These are phyloP conservation scores for Bryconaethiops microstoma DNA, from an alignment of 2,797 vertebrate genomes.

Conservation along the genomic window DNA sequence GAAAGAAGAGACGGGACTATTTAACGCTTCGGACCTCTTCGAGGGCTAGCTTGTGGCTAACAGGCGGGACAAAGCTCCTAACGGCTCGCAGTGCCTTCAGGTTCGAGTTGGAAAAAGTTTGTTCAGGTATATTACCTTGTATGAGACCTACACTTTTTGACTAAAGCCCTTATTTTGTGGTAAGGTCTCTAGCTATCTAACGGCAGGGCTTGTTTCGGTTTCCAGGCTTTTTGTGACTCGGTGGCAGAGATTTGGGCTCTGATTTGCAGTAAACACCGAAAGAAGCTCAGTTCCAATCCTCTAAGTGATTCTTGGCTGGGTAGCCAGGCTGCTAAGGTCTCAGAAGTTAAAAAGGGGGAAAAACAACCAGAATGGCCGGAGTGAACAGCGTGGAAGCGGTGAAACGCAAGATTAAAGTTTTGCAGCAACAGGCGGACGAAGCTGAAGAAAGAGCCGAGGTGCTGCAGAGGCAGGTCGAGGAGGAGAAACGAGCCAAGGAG, in stretches of 20 bases:
- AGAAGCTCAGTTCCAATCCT: background rate
- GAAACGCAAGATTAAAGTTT: constrained; percentile 92
- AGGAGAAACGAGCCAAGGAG: constrained; percentile 84
- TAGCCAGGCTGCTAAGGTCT: background rate
- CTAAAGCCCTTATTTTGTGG: background rate
- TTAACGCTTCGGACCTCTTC: no score
- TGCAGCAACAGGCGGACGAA: constrained; percentile 92
- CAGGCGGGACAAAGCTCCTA: no score
- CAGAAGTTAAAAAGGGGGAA: background rate
- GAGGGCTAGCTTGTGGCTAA: no score
- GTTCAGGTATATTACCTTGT: no score
- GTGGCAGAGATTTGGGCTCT: constrained; percentile 21
- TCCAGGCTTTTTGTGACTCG: background rate
- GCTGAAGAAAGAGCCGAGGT: constrained; percentile 86
- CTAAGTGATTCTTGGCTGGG: background rate
- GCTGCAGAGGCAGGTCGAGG: constrained; percentile 86
- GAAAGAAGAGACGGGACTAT: background rate
- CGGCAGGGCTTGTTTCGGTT: background rate
- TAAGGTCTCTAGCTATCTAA: background rate
- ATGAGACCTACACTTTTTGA: no score
- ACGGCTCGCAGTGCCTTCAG: no score
- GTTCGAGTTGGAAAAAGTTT: no score
- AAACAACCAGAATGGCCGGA: constrained; percentile 76
- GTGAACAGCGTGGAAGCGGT: constrained; percentile 88
- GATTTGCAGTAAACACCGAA: constrained; percentile 24